Conservation (phyloP, 2,113 vertebrate species). For the Ictalurus punctatus region DNA sequence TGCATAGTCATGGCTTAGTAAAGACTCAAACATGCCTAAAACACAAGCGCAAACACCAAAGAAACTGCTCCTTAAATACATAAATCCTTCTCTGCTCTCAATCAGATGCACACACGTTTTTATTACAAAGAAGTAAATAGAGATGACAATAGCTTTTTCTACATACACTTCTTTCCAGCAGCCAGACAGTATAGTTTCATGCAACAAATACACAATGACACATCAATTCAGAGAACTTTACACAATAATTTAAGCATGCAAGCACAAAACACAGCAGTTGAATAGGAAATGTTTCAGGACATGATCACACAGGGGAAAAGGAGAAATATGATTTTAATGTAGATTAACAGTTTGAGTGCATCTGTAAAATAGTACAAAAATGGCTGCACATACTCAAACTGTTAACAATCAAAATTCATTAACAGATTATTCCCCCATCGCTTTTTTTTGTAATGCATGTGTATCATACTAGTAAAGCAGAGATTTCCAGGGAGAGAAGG, state of each 20-base stretch:
- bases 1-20: neutral
- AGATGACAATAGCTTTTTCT: constrained; percentile 14
- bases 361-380: neutral
- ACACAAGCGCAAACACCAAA: neutral
- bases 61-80: neutral
- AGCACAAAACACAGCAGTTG: neutral
- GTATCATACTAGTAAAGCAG: neutral
- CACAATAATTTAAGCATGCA: constrained; percentile 12
- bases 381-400: neutral
- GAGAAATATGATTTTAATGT: constrained; percentile 7
- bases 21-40: neutral
- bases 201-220: constrained; percentile 25
- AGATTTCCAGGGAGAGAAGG: neutral
- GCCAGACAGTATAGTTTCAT: neutral
- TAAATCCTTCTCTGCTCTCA: neutral
- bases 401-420: neutral
- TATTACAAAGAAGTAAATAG: constrained; percentile 20
- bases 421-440: neutral
- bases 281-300: constrained; percentile 9
- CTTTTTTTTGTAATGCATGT: neutral
- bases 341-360: neutral
- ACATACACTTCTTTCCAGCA: constrained; percentile 11
- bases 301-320: neutral
- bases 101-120: neutral
- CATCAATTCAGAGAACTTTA: constrained; percentile 25